Conservation (phyloP, 2,888 invertebrate species). For the Folsomia candida region DNA sequence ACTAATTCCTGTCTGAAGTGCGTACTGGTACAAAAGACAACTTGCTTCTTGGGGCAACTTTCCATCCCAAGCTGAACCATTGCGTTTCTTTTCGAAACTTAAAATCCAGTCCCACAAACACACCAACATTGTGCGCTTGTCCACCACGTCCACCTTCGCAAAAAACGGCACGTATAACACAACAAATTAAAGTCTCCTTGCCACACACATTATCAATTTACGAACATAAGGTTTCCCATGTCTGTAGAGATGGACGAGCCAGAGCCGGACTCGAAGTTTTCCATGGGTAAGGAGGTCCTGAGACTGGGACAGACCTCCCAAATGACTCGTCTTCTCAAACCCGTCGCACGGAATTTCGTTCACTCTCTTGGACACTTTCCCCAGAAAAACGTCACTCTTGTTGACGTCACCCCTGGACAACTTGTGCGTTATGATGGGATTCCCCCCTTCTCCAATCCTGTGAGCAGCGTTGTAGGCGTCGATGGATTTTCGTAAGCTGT, state of each 20-base stretch:
- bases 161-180: background rate
- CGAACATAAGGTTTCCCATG: slow-evolving; percentile 47
- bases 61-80: slow-evolving; percentile 38
- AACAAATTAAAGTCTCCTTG: background rate
- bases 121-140: slow-evolving; percentile 39
- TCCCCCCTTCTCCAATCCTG: no score
- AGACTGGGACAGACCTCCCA: slow-evolving; percentile 31
- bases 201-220: background rate
- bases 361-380: slow-evolving; percentile 41
- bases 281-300: slow-evolving; percentile 29
- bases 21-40: slow-evolving; percentile 46
- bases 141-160: slow-evolving; percentile 34
- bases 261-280: slow-evolving; percentile 37
- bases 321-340: slow-evolving; percentile 20
- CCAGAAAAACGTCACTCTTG: slow-evolving; percentile 40
- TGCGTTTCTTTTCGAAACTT: slow-evolving; percentile 20
- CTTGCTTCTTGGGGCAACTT: slow-evolving; percentile 43
- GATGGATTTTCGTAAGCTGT: slow-evolving; percentile 1
- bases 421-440: no score
- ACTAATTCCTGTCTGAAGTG: slow-evolving; percentile 47
- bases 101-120: slow-evolving; percentile 45
- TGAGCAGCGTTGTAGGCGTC: background rate
- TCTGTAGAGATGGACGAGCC: slow-evolving; percentile 46
- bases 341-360: slow-evolving; percentile 41
- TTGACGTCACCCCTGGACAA: slow-evolving; percentile 10